phyloP scores from a whole-genome alignment of 2,797 vertebrate genomes.

The Semotilus atromaculatus region DNA sequence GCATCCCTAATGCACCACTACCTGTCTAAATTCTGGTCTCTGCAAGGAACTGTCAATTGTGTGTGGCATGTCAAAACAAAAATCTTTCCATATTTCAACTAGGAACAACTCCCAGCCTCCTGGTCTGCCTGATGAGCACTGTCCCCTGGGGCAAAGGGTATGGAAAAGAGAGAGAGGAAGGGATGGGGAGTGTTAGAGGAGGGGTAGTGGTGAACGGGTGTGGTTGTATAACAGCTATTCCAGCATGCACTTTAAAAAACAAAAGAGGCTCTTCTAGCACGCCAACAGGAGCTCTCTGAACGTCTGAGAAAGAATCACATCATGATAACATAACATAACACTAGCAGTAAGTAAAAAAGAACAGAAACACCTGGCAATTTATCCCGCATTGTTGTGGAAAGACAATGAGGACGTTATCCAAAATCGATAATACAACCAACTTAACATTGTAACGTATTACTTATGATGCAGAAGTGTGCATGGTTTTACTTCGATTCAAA shows the following conservation, averaged over 20 bases:
- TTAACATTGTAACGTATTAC: background rate
- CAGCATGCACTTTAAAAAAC: conserved; percentile 54
- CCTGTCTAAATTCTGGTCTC: background rate
- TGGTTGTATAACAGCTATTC: conserved; percentile 57
- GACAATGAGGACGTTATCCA: conserved; percentile 1
- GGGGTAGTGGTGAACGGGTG: conserved; percentile 34
- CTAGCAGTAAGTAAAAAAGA: background rate
- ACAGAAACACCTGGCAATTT: background rate
- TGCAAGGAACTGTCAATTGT: conserved; percentile 14
- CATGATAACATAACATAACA: background rate
- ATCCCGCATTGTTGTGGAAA: background rate
- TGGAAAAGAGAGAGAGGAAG: background rate
- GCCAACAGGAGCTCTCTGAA: conserved; percentile 17
- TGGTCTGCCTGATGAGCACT: conserved; percentile 22
- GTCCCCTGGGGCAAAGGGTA: background rate
- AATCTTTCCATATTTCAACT: conserved; percentile 11
- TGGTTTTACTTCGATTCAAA: background rate
- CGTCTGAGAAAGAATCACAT: background rate
- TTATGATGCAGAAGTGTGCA: background rate
- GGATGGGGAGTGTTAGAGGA: conserved; percentile 7
- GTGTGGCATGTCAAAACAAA: conserved; percentile 29
- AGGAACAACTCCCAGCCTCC: conserved; percentile 22
- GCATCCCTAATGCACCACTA: background rate
- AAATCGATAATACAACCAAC: background rate
- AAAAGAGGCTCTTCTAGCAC: conserved; percentile 41